Conservation (phyloP, 2,113 vertebrate genomes). For the Melanotaenia duboulayi region DNA sequence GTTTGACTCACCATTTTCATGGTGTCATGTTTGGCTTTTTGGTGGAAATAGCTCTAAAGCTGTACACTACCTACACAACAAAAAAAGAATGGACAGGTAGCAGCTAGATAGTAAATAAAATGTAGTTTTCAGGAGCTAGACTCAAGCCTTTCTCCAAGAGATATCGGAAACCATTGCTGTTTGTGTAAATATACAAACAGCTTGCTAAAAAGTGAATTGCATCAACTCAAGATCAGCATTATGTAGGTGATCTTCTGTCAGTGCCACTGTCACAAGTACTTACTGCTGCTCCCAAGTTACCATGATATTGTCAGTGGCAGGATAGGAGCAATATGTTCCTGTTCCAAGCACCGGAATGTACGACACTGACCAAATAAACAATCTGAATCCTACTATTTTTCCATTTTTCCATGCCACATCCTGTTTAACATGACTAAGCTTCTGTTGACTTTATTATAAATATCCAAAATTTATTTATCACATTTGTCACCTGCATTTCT, state of each 20-base stretch:
- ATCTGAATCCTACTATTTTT: too few relatives aligned
- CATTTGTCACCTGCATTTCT: too few relatives aligned
- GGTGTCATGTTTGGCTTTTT: not conserved
- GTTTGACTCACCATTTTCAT: not conserved
- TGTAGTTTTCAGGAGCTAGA: too few relatives aligned
- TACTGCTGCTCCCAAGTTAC: not conserved
- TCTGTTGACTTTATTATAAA: too few relatives aligned
- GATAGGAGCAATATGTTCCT: too few relatives aligned
- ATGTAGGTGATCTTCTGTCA: not conserved
- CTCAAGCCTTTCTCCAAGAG: not conserved
- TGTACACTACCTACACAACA: not conserved
- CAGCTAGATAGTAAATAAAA: not conserved
- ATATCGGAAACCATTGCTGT: not conserved
- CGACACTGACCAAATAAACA: too few relatives aligned
- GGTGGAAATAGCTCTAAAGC: slow-evolving; percentile 2
- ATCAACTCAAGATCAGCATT: not conserved
- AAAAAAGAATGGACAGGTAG: not conserved
- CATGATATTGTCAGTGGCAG: too few relatives aligned
- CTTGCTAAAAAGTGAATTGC: not conserved
- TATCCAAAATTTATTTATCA: too few relatives aligned
- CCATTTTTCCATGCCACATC: too few relatives aligned
- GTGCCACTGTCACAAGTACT: not conserved
- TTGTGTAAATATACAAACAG: not conserved
- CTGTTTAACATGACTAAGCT: too few relatives aligned
- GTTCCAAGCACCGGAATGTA: too few relatives aligned